A percentile compares a stretch with the other conserved stretches of the same genome.
Evolutionary conservation across 2,797 vertebrate genomes (phyloP).

Genomic region (Phalanger gymnotis): DNA sequence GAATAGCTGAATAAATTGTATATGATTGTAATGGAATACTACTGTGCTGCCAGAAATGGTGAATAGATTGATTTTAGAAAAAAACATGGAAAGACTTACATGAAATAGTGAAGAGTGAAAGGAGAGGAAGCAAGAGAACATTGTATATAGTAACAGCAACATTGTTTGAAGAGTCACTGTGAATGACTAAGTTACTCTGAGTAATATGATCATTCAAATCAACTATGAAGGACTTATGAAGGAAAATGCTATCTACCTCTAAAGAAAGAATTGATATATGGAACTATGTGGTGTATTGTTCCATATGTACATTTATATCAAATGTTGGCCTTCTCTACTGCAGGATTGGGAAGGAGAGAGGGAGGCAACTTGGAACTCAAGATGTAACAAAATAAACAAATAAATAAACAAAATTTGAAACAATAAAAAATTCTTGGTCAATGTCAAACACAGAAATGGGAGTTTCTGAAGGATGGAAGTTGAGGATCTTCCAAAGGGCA

Average conservation of each 20-base stretch:
- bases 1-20: too few species aligned
- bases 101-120: background rate
- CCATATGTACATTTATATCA: background rate
- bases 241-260: background rate
- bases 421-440: background rate
- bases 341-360: too few species aligned
- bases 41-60: background rate
- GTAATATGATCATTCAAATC: background rate
- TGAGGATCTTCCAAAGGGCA: background rate
- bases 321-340: background rate
- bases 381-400: too few species aligned
- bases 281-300: background rate
- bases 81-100: background rate
- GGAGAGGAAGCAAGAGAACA: background rate
- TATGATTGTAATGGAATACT: background rate
- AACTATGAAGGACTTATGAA: background rate
- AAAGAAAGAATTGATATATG: too few species aligned
- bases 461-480: background rate
- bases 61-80: background rate
- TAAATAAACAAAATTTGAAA: too few species aligned
- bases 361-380: too few species aligned
- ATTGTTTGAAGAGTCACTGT: background rate
- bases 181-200: background rate
- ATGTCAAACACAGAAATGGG: background rate
- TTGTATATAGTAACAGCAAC: background rate